Evolutionary conservation across 23 tunicate species (phyloP), one percentile per base, ranked within the genome.

Genomic region (Corella eumyota): DNA sequence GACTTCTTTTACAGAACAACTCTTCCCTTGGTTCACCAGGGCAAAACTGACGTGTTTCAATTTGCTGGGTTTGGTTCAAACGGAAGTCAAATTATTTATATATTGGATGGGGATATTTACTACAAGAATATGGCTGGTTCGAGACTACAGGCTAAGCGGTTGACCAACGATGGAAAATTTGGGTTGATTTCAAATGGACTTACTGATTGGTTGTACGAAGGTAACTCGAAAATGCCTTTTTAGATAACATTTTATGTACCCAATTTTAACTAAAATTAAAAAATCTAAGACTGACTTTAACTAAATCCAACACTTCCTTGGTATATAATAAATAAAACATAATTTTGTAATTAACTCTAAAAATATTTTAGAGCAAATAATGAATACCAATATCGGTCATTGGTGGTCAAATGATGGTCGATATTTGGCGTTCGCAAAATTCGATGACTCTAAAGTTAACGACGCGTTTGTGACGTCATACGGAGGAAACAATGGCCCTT

Each of bases 371-470:
- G 96, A 88, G 46, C 73, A 78, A 62, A 73, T 88, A 7, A 31
- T 88, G 11, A 66, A 72, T 35, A 63, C 58, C 27, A 32, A 48
- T 27, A 62, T 23, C n/a, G 88, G 81, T 4, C 62, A 30, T 33
- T 88, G 87, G 87, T 88, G 77, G 69, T 88, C 96, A 21, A 76
- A 76, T 17, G 57, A 68, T 34, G 88, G 96, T 30, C 68, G 68
- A 6, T 78, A 72, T 34, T 26, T 88, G 52, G 96, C 96, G 3
- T 88, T 34, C 49, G 88, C 81, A 22, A 30, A 62, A 0, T 88
- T 88, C 34, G 74, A 88, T 62, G 77, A 79, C 68, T 45, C 61
- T 34, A 44, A 60, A 9, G 96, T 88, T 20, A 30, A 53, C n/a
- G 44, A 61, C 4, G 75, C 56, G 24, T 67, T 53, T 34, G 69